phyloP scores from a whole-genome alignment of 2,888 invertebrate species.

The Lamellibrachia columna region DNA sequence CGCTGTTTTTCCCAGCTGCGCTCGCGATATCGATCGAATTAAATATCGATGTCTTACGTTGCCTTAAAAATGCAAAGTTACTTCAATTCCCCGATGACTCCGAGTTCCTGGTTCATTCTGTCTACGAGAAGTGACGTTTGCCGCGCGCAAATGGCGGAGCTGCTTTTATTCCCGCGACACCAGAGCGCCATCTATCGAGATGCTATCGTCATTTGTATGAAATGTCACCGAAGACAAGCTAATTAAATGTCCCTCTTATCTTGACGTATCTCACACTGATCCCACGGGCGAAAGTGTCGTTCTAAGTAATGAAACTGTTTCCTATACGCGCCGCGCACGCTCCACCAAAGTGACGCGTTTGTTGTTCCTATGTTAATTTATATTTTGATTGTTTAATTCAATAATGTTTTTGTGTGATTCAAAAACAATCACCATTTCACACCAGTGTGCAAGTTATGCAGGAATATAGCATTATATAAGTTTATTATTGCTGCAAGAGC shows the following conservation, averaged over 20 bases:
- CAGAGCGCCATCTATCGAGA: constrained; percentile 6
- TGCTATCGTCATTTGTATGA: not conserved
- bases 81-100: not conserved
- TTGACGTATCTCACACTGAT: not conserved
- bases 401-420: not conserved
- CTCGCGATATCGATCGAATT: not conserved
- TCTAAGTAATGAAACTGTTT: not conserved
- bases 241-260: not conserved
- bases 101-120: not conserved
- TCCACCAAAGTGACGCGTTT: not conserved
- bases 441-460: too few relatives aligned
- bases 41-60: constrained; percentile 6
- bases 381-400: not conserved
- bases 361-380: not conserved
- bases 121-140: constrained; percentile 10
- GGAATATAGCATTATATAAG: not conserved
- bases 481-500: not conserved
- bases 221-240: constrained; percentile 16
- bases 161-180: not conserved
- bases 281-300: not conserved
- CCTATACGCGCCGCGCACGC: not conserved
- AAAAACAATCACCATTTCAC: not conserved
- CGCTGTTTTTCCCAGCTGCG: not conserved
- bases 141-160: not conserved
- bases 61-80: constrained; percentile 1